Evolutionary conservation across 2,888 invertebrate genomes (phyloP), one percentile per base, ranked within the genome.

Genomic region (Acanthococcus lagerstroemiae): DNA sequence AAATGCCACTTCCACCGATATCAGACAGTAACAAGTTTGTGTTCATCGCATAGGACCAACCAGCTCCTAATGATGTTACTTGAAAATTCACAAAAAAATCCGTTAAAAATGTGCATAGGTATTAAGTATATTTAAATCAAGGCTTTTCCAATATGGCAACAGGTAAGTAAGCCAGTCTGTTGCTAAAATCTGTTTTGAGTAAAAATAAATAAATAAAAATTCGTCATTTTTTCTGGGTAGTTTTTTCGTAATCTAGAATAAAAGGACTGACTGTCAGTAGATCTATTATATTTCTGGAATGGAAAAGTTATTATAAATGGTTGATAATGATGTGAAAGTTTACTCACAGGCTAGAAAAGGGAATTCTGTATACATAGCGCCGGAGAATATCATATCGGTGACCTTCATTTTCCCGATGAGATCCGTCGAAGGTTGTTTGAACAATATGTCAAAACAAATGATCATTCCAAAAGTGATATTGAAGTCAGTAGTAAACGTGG

Each of bases 371-470:
- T 86, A 86, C 92, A 92, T 93, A 76, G 87, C 85, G 0, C 85
- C 83, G 0, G 88, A 80, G 71, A 82, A 87, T 1, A 86, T 75
- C 12, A 89, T 75, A 71, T 87, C 83, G 19, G 79, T 82, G 1
- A 86, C 72, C 1, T 79, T 78, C 1, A 75, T 70, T 65, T 81
- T 77, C 68, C 79, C 75, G 0, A 83, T 78, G 7, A 84, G 75
- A 68, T 81, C 78, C 9, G 85, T 77, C 0, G 84, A 81, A 0
- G 91, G 90, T 4, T 81, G 77, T 71, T 84, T 80, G 77, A 88
- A 91, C 70, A 90, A 75, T 9, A 92, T 81, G 74, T 93, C 93
- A 73, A 91, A 92, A 75, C 92, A 92, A 55, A 85, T 84, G 73
- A 88, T 85, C 70, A 86, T 82, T 0, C 90, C 91, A 73, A 91